Evolutionary conservation across 2,797 vertebrate genomes (phyloP).

Genomic region (Enteromius fasciolatus): DNA sequence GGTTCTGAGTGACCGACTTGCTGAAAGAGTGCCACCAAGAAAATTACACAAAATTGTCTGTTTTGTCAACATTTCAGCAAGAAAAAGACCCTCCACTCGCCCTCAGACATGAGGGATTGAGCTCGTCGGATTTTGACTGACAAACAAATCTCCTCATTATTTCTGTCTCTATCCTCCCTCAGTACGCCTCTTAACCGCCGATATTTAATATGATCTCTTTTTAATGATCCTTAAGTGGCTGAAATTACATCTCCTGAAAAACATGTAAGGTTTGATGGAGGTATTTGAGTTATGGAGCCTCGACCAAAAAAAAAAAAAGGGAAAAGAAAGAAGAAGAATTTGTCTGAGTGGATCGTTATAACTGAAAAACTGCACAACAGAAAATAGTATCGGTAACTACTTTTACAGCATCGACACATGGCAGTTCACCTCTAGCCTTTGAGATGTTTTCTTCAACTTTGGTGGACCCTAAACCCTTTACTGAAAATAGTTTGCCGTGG

Average conservation of each 20-base stretch:
- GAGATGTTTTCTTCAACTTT: constrained; percentile 54
- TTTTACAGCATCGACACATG: constrained; percentile 35
- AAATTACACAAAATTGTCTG: constrained; percentile 95
- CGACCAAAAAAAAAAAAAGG: constrained; percentile 58
- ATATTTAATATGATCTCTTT: constrained; percentile 95
- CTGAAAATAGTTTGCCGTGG: constrained; percentile 55
- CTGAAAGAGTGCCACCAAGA: constrained; percentile 84
- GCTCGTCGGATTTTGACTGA: constrained; percentile 84
- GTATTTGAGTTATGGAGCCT: constrained; percentile 66
- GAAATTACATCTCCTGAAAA: constrained; percentile 80
- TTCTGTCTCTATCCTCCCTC: constrained; percentile 80
- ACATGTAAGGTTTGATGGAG: constrained; percentile 65
- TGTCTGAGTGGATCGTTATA: constrained; percentile 5
- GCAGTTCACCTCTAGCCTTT: constrained; percentile 35
- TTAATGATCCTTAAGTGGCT: constrained; percentile 91
- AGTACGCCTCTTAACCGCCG: constrained; percentile 77
- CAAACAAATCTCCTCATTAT: constrained; percentile 89
- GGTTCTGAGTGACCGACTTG: constrained; percentile 83
- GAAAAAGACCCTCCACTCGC: constrained; percentile 73
- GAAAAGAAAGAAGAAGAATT: neutral
- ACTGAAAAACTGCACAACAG: neutral
- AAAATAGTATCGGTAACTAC: constrained; percentile 3
- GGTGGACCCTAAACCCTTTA: constrained; percentile 42
- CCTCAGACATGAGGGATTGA: constrained; percentile 83
- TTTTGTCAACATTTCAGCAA: constrained; percentile 98